Evolutionary conservation across 2,797 vertebrate genomes (phyloP).

Genomic region (Morus bassanus): DNA sequence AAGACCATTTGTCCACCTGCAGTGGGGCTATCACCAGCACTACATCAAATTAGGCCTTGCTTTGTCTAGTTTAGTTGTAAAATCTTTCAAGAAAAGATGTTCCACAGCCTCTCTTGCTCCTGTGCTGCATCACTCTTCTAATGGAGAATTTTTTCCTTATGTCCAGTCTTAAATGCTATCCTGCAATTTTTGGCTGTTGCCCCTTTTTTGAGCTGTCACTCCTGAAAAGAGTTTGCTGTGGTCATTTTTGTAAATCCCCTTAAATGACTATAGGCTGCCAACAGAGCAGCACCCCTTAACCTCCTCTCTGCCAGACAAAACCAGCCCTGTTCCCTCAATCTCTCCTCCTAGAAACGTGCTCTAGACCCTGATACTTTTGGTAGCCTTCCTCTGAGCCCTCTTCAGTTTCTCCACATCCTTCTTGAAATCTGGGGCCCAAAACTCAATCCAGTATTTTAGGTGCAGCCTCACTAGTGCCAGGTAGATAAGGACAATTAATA

Average conservation of each 20-base stretch:
- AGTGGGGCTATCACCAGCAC: neutral
- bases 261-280: neutral
- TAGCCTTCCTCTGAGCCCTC: neutral
- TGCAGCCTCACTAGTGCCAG: neutral
- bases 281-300: neutral
- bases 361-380: neutral
- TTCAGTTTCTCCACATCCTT: neutral
- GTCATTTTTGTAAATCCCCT: neutral
- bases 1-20: neutral
- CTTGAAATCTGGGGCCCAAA: neutral
- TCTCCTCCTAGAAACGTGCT: neutral
- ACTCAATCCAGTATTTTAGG: neutral
- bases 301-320: neutral
- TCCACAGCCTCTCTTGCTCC: neutral
- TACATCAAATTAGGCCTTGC: neutral
- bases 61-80: neutral
- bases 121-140: neutral
- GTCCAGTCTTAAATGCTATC: neutral
- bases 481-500: neutral
- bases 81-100: neutral
- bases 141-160: neutral
- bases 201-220: neutral
- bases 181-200: neutral
- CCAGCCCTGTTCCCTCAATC: neutral
- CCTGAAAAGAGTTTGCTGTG: neutral